Percentiles rank a stretch among this genome's conserved stretches.
These are phyloP conservation scores for Drosophila melanocephala DNA, from an alignment of 2,888 invertebrate species.

Conservation along the genomic window DNA sequence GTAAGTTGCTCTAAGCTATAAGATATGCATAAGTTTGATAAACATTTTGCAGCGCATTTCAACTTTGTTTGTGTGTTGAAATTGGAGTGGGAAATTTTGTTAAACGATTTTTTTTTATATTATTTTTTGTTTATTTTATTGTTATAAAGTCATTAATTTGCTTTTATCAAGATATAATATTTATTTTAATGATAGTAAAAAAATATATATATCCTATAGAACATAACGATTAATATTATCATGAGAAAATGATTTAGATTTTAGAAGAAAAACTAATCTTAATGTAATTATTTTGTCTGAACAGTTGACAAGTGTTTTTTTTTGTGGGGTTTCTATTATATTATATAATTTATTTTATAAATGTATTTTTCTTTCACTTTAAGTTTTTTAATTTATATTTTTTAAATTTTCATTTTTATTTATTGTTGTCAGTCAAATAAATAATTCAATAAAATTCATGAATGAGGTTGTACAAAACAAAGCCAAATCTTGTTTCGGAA, in stretches of 20 bases:
- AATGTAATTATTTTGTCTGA: not conserved
- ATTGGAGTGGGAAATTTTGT: not conserved
- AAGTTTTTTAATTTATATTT: not conserved
- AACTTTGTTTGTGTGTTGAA: not conserved
- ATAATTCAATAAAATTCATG: not conserved
- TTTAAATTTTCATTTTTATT: not conserved
- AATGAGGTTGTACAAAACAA: not conserved
- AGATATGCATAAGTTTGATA: not conserved
- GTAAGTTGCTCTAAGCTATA: slow-evolving; percentile 11
- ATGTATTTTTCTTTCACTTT: not conserved
- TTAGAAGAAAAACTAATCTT: not conserved
- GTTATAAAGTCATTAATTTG: not conserved
- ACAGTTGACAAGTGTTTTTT: not conserved
- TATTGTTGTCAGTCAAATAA: not conserved
- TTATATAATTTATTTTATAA: not conserved
- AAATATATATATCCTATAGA: not conserved
- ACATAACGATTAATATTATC: not conserved
- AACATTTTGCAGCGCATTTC: not conserved
- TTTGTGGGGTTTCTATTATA: fast-evolving
- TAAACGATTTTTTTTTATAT: not conserved
- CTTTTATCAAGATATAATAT: not conserved
- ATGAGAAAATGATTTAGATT: not conserved
- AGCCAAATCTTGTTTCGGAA: not conserved
- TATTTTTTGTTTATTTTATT: not conserved
- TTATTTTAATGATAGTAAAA: not conserved